Evolutionary conservation across 2,797 vertebrate genomes (phyloP).

Genomic region (Thaleichthys pacificus): DNA sequence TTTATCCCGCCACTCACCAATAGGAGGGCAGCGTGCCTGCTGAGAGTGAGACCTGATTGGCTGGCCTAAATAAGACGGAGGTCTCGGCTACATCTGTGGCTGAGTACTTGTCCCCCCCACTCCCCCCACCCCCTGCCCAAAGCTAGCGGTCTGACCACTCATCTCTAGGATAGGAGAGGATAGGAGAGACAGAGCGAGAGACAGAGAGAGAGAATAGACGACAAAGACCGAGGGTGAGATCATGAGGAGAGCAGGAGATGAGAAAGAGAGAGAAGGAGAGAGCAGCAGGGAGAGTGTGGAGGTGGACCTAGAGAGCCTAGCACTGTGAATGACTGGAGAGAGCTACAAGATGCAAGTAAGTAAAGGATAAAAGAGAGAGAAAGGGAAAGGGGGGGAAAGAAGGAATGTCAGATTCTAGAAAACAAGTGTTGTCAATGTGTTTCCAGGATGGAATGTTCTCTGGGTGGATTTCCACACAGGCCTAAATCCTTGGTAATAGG

Average conservation of each 20-base stretch:
- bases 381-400: not conserved
- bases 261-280: not conserved
- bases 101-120: not conserved
- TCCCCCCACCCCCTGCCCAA: not conserved
- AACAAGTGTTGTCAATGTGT: not conserved
- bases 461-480: slow-evolving; percentile 4
- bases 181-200: not conserved
- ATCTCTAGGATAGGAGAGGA: not conserved
- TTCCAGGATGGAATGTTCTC: too few species aligned
- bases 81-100: not conserved
- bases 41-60: too few species aligned
- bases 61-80: not conserved
- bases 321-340: not conserved
- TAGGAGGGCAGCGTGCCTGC: slow-evolving; percentile 20
- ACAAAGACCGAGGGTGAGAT: not conserved
- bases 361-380: not conserved
- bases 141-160: not conserved
- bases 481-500: slow-evolving; percentile 4
- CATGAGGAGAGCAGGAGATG: not conserved
- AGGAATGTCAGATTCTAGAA: not conserved
- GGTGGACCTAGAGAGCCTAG: not conserved
- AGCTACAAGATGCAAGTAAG: slow-evolving; percentile 14
- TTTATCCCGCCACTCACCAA: not conserved
- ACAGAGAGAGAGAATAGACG: not conserved
- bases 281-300: not conserved